Base-by-base conservation (phyloP, 2,113 vertebrate species). In the Cyprichromis sp. region DNA sequence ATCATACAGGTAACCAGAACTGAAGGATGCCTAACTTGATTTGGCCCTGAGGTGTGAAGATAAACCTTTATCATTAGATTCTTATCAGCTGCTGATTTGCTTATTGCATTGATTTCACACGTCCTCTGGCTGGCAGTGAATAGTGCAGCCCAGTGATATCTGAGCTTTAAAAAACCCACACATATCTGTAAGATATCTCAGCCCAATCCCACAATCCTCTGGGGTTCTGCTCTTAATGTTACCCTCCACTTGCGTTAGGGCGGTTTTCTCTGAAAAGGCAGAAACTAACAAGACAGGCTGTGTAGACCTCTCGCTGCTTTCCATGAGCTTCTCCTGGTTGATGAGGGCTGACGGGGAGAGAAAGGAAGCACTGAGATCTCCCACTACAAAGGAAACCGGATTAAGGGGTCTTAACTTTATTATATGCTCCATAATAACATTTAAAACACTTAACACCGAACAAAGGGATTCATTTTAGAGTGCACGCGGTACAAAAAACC, bases 231-330 rank as follows among this genome's bases (percentile, higher is more conserved):
- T 42, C 40, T 34, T n/a, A 21, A 24, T 55, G 21, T 59, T 45
- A 88, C 24, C 45, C 83, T 90, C 61, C 34, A 19, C 71, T 87
- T 9, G 14, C 3, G 12, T 87, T 79, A 29, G 76, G 52, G 86
- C 45, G 6, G 14, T 16, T 85, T 61, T 76, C 45, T 71, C 68
- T 86, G 76, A 57, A 45, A 29, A 17, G 24, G 31, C 86, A 76
- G 54, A 85, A 88, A 78, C 71, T 63, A 59, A 89, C 14, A 29
- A 55, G 91, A 89, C 85, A 82, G 85, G 83, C 66, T 31, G 73
- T 2, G 76, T 63, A 57, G 82, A 76, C 24, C 78, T 86, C 47
- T 71, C n/a, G 10, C 26, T 52, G 82, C 82, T 71, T 57, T 9
- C 8, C 38, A 13, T 1, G 47, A 80, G 66, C 52, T 63, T 31